phyloP scores from a whole-genome alignment of 1,140 invertebrate genomes.

The Octopus bimaculoides region DNA sequence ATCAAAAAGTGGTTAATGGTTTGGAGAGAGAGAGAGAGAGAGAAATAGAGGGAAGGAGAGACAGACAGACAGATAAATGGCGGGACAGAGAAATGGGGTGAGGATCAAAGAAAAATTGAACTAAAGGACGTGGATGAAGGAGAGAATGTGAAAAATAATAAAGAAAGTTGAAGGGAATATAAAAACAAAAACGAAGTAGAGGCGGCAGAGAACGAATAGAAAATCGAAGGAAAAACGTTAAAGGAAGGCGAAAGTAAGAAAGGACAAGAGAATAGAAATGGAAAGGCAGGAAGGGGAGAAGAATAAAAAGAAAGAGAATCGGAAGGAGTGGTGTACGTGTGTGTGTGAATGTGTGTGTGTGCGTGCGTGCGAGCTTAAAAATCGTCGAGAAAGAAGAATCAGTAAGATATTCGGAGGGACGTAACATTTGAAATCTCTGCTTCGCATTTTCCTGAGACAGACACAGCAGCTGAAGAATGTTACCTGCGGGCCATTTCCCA shows the following conservation, averaged over 20 bases:
- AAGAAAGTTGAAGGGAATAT: background rate
- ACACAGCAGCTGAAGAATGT: too few relatives aligned
- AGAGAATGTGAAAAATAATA: background rate
- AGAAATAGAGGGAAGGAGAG: background rate
- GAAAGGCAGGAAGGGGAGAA: background rate
- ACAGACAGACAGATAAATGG: background rate
- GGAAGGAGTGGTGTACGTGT: background rate
- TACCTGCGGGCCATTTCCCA: too few relatives aligned
- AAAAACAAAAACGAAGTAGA: background rate
- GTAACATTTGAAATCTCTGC: too few relatives aligned
- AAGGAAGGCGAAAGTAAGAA: background rate
- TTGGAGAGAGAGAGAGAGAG: background rate
- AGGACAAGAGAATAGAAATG: background rate
- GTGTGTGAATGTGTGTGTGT: background rate
- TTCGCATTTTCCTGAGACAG: too few relatives aligned
- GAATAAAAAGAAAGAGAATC: background rate
- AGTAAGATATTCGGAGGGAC: too few relatives aligned
- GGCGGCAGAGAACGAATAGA: background rate
- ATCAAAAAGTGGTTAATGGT: background rate
- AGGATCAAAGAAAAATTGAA: background rate
- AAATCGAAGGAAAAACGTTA: background rate
- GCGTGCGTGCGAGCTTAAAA: background rate
- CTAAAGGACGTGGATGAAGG: background rate
- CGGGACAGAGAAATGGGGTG: background rate
- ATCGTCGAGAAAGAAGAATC: too few relatives aligned